Conservation (phyloP, 2,113 vertebrate genomes). For the Gavialis gangeticus region DNA sequence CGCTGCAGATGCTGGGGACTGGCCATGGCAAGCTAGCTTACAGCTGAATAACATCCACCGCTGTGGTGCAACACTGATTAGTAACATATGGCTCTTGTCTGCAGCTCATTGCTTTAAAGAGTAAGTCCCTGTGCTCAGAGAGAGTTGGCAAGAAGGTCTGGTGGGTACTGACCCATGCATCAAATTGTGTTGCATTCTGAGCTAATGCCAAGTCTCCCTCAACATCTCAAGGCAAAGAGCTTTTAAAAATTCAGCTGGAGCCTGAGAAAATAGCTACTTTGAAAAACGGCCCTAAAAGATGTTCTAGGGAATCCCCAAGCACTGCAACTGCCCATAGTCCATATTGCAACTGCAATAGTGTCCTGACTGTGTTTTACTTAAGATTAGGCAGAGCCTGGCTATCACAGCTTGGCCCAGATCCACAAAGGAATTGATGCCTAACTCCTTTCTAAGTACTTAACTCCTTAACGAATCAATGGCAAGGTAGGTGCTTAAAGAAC, state of each 20-base stretch:
- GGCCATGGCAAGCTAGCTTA: conserved; percentile 95
- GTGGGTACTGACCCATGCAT: neutral
- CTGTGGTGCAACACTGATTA: conserved; percentile 92
- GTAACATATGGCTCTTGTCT: conserved; percentile 89
- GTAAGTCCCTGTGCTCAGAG: conserved; percentile 69
- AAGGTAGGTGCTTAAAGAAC: too few species aligned
- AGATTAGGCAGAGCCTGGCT: neutral
- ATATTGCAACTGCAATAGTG: too few species aligned
- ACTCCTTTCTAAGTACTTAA: too few species aligned
- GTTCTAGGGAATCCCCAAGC: neutral
- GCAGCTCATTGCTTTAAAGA: conserved; percentile 90
- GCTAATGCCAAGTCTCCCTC: neutral
- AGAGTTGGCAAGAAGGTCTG: neutral
- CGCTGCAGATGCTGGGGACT: conserved; percentile 82
- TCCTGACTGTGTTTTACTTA: neutral
- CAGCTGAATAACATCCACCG: conserved; percentile 83
- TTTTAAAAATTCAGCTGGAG: neutral
- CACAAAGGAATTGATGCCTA: neutral
- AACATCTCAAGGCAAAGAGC: neutral
- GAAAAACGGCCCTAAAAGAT: neutral
- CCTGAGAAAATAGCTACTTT: neutral
- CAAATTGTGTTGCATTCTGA: neutral
- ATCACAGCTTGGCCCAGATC: neutral
- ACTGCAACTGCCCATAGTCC: neutral
- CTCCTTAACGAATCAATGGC: too few species aligned